These are phyloP conservation scores for Camponotus pennsylvanicus DNA, from an alignment of 1,140 invertebrate genomes.

Conservation along the genomic window DNA sequence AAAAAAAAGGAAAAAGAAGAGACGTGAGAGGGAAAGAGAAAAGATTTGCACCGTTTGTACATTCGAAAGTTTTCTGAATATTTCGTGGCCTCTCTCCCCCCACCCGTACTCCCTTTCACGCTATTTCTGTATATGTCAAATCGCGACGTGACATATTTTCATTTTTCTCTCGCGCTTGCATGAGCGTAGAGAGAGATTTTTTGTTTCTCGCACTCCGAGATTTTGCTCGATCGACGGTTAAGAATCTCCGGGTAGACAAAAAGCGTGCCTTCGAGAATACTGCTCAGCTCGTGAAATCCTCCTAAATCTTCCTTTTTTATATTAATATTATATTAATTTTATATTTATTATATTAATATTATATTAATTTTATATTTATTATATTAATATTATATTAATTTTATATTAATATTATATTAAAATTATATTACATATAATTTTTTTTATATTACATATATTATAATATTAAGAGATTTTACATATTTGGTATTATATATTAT, in stretches of 20 bases:
- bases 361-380: too few species aligned
- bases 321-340: too few species aligned
- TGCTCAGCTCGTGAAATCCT: slow-evolving; percentile 3
- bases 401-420: too few species aligned
- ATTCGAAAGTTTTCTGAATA: slow-evolving; percentile 35
- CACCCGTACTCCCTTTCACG: neutral
- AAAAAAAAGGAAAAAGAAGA: neutral
- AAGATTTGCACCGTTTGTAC: slow-evolving; percentile 60
- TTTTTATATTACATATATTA: too few species aligned
- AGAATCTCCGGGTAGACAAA: slow-evolving; percentile 23
- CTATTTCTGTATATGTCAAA: slow-evolving; percentile 40
- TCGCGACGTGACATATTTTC: slow-evolving; percentile 60
- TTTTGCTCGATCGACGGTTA: slow-evolving; percentile 41
- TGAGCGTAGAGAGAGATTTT: slow-evolving; percentile 21
- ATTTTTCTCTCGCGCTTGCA: slow-evolving; percentile 57
- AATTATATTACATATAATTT: too few species aligned
- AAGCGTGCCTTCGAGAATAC: neutral
- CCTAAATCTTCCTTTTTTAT: neutral
- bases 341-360: too few species aligned
- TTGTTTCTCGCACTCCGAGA: slow-evolving; percentile 8
- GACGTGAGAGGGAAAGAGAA: neutral
- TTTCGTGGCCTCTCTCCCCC: slow-evolving; percentile 32
- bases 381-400: too few species aligned
- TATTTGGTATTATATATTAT: too few species aligned
- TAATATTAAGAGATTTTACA: too few species aligned